A percentile compares a stretch with the other conserved stretches of the same genome.
Evolutionary conservation across 2,888 invertebrate genomes (phyloP).

Genomic region (Rutpela maculata): DNA sequence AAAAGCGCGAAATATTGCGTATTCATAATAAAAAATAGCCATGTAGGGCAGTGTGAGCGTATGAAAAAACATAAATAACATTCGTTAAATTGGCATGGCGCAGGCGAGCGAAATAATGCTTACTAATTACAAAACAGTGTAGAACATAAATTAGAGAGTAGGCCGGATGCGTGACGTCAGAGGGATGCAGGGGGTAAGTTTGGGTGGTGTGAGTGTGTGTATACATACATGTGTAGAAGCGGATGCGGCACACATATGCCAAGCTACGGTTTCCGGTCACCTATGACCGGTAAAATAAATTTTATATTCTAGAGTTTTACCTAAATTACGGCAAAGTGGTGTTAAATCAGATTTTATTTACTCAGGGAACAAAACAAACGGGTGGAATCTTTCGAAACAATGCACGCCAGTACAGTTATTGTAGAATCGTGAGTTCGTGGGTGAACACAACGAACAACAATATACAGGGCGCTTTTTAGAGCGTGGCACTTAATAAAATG

Average conservation of each 20-base stretch:
- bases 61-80: constrained; percentile 46
- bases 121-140: constrained; percentile 61
- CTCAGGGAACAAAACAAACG: neutral
- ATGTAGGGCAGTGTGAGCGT: constrained; percentile 20
- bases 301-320: constrained; percentile 28
- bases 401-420: neutral
- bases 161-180: constrained; percentile 62
- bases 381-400: neutral
- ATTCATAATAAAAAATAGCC: constrained; percentile 27
- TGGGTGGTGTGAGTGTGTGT: constrained; percentile 53
- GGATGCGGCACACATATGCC: constrained; percentile 72
- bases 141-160: constrained; percentile 59
- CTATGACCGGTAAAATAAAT: constrained; percentile 65
- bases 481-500: no score
- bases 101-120: constrained; percentile 45
- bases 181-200: constrained; percentile 62
- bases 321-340: constrained; percentile 24
- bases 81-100: constrained; percentile 41
- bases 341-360: constrained; percentile 9
- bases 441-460: neutral
- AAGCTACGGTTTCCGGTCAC: constrained; percentile 71
- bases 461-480: no score
- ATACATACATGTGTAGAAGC: constrained; percentile 57
- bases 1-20: neutral
- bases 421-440: neutral